Base-by-base conservation (phyloP, 1,140 invertebrate genomes). In the Muscidifurax raptorellus region DNA sequence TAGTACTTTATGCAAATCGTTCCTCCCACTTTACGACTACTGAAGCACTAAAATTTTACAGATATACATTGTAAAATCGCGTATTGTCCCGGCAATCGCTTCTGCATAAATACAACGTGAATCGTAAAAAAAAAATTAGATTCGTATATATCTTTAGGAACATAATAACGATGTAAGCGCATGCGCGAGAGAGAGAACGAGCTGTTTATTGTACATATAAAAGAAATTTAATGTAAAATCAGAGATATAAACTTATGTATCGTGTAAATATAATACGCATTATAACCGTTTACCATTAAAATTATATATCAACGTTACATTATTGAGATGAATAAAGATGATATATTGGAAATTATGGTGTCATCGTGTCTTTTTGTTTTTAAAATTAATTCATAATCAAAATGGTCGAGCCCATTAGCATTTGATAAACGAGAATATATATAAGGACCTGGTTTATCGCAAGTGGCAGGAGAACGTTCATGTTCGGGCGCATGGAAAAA, bases 241-340 rank as follows among this genome's bases (percentile, higher is more conserved):
- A 80, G 72, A 85, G 76, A 36, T 72, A 84, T 79, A 74, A 44
- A 86, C 47, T 78, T 66, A 83, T 79, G 52, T 59, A 59, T 59
- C 52, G 7, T 59, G 44, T 81, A 47, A 40, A 72, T 78, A 75
- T 82, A 79, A 88, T 82, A 80, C 75, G 28, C 28, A 86, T n/a
- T 59, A 78, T 88, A 89, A 90, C 86, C 84, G 80, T 74, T 82
- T 84, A 30, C 59, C 67, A 28, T 13, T 69, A 69, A 30, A 69
- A 69, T 69, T 69, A 69, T 69, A 69, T 69, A 69, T 69, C 27
- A 69, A 28, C 67, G 67, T 69, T 69, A 27, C 9, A 69, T 30
- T 69, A 69, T 69, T 28, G 13, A 69, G 28, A 69, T 69, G 67
- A 69, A 69, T 69, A 27, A 69, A 69, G 67, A 69, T 69, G 28